Percentiles rank a stretch among this genome's conserved stretches.
phyloP scores from a whole-genome alignment of 2,113 vertebrate species.

The Mustela nigripes region DNA sequence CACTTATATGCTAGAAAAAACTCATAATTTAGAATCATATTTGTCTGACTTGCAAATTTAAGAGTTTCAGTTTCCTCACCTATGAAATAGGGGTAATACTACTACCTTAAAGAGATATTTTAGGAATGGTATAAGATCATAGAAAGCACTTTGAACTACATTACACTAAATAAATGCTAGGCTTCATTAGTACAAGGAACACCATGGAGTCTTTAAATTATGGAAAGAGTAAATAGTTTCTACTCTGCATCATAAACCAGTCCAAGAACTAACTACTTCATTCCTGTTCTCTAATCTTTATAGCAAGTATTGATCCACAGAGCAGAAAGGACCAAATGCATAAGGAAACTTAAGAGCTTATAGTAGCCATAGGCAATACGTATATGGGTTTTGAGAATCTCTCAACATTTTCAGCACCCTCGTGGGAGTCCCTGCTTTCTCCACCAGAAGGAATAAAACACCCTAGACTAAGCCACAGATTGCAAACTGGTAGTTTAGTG shows the following conservation, averaged over 20 bases:
- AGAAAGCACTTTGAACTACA: background rate
- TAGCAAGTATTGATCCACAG: background rate
- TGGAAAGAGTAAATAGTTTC: slow-evolving; percentile 19
- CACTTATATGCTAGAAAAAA: background rate
- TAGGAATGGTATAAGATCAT: background rate
- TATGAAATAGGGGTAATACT: background rate
- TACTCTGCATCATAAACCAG: slow-evolving; percentile 51
- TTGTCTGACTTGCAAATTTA: slow-evolving; percentile 3
- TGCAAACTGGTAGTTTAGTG: background rate
- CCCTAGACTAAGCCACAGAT: slow-evolving; percentile 37
- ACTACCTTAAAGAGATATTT: background rate
- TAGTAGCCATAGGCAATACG: background rate
- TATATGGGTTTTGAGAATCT: background rate
- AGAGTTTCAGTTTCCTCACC: background rate
- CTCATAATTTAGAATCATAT: background rate
- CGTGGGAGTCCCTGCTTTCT: background rate
- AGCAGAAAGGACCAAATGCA: slow-evolving; percentile 49
- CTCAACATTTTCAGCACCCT: background rate
- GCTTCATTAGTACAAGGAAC: slow-evolving; percentile 2
- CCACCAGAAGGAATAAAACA: background rate
- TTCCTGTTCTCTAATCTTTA: slow-evolving; percentile 34
- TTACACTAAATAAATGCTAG: background rate
- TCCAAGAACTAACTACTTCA: slow-evolving; percentile 10
- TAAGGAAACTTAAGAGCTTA: background rate
- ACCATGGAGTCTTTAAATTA: background rate